Evolutionary conservation across 2,888 invertebrate species (phyloP), one percentile per base, ranked within the genome.

Genomic region (Spisula solida): DNA sequence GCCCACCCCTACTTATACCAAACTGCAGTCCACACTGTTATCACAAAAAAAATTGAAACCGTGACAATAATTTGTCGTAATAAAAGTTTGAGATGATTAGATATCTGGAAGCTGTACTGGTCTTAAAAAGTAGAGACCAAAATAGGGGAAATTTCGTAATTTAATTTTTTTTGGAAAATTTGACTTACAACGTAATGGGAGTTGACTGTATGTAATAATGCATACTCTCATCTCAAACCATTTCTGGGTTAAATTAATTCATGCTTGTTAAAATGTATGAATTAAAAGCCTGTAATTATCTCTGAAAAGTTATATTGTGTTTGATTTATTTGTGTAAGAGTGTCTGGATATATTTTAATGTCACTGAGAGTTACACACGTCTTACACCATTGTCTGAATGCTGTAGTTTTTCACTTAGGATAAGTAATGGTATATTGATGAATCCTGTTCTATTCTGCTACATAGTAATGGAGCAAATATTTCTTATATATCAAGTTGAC

Each of bases 401-500:
- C 60, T 66, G 60, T 66, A 75, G 31, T 18, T 75, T 31, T 75
- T 34, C 75, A 75, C 75, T 75, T 4, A 34, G 16, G 75, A 75
- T 75, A 75, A 75, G 18, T 75, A 75, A 75, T 75, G 75, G 75
- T 14, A 34, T 75, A 75, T 75, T 75, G 75, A 75, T 31, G 75
- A 34, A 31, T 34, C 0, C 1, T 34, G 5, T 34, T 75, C 14
- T 85, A 20, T 85, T 79, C 78, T 34, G 56, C 55, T 85, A 25
- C 79, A 29, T 56, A 56, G 78, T 85, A 78, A 85, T 85, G 85
- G 48, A n/a, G 20, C n/a, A 34, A 78, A 78, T 48, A 80, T 80
- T 80, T 80, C 80, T 48, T 80, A 55, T 85, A 85, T 85, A 79
- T 85, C 85, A 85, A 51, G 56, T 56, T 51, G 56, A 56, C 2